These are phyloP conservation scores for Torymus tubicola DNA, from an alignment of 2,888 invertebrate genomes.

Conservation along the genomic window DNA sequence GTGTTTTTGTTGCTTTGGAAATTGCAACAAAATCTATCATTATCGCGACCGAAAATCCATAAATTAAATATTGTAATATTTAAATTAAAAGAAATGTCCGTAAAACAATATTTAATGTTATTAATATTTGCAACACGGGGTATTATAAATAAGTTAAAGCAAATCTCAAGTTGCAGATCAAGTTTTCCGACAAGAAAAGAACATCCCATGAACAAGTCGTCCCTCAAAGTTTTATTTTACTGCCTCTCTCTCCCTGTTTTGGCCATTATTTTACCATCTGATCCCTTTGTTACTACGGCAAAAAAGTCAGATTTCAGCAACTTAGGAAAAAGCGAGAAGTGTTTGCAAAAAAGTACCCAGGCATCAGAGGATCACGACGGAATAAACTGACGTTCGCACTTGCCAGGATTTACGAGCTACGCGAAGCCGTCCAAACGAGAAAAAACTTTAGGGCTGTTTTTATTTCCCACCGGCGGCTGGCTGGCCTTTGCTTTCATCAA, in stretches of 20 bases:
- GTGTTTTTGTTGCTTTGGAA: no score
- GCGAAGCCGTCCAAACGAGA: conserved; percentile 7
- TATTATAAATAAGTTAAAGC: no score
- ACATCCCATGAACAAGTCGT: no score
- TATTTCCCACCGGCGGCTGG: not conserved
- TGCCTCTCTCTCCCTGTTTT: conserved; percentile 5
- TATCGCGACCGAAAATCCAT: no score
- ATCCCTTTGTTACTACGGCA: not conserved
- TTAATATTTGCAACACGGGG: no score
- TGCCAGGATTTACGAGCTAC: conserved; percentile 28
- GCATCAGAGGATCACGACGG: conserved; percentile 55
- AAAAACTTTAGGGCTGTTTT: conserved; percentile 24
- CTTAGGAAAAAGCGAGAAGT: not conserved
- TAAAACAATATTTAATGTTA: no score
- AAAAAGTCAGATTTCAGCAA: conserved; percentile 2
- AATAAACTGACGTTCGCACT: conserved; percentile 48
- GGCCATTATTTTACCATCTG: not conserved
- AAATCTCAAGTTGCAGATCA: no score
- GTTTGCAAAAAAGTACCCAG: conserved; percentile 2
- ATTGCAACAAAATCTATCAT: no score
- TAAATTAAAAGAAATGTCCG: no score
- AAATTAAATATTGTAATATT: no score
- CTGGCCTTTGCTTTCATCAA: not conserved
- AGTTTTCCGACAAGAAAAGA: no score
- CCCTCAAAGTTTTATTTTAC: no score